These are phyloP conservation scores for Cosmorhoe ocellata DNA, from an alignment of 2,888 invertebrate species.

Conservation along the genomic window DNA sequence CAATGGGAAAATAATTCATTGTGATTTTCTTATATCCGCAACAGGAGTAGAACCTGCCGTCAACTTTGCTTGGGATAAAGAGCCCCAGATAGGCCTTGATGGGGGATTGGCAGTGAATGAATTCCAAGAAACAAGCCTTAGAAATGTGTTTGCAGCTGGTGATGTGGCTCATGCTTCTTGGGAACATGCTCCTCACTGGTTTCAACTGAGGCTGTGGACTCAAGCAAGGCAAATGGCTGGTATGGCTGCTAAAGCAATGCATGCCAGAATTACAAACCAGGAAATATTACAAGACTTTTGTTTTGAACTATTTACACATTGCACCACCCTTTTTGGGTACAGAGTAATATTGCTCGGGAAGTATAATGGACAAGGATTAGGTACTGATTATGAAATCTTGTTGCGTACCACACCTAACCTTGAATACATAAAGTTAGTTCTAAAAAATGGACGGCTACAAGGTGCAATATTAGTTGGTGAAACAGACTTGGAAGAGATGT, in stretches of 20 bases:
- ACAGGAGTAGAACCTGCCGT: slow-evolving; percentile 93
- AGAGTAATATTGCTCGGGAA: slow-evolving; percentile 96
- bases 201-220: slow-evolving; percentile 98
- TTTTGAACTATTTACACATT: slow-evolving; percentile 98
- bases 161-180: slow-evolving; percentile 95
- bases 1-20: slow-evolving; percentile 87
- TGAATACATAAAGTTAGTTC: slow-evolving; percentile 94
- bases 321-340: slow-evolving; percentile 96
- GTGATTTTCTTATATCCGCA: slow-evolving; percentile 97
- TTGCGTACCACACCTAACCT: slow-evolving; percentile 90
- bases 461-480: slow-evolving; percentile 98
- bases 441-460: slow-evolving; percentile 91
- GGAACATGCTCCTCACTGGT: slow-evolving; percentile 91
- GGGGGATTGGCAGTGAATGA: slow-evolving; percentile 94
- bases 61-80: slow-evolving; percentile 78
- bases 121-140: slow-evolving; percentile 90
- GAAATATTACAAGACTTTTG: slow-evolving; percentile 93
- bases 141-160: slow-evolving; percentile 95
- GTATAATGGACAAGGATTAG: slow-evolving; percentile 95
- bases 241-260: slow-evolving; percentile 96
- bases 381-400: slow-evolving; percentile 90
- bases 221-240: slow-evolving; percentile 99
- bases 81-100: slow-evolving; percentile 83
- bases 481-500: slow-evolving; percentile 98
- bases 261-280: slow-evolving; percentile 82